Percentiles rank a stretch among this genome's conserved stretches.
These are phyloP conservation scores for Macrobrachium rosenbergii DNA, from an alignment of 1,140 invertebrate genomes.

Conservation along the genomic window DNA sequence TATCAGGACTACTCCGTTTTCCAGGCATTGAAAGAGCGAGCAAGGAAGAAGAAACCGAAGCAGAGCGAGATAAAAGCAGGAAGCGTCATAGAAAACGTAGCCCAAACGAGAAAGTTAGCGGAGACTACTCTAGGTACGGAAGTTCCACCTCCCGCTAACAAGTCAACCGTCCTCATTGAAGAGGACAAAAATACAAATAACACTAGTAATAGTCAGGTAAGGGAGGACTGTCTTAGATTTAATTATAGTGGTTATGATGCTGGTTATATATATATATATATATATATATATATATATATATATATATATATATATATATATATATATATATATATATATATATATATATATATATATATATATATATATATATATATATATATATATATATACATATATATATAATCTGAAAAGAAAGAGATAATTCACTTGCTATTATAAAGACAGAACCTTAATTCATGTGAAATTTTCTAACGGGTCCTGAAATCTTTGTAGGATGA, in stretches of 20 bases:
- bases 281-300: not conserved
- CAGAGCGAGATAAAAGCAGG: slow-evolving; percentile 81
- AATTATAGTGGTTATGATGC: too few relatives aligned
- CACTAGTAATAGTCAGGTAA: slow-evolving; percentile 81
- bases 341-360: slow-evolving; percentile 11
- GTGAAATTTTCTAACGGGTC: too few relatives aligned
- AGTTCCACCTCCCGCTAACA: slow-evolving; percentile 70
- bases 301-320: too few relatives aligned
- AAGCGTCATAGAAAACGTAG: slow-evolving; percentile 90
- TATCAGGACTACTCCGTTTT: slow-evolving; percentile 37
- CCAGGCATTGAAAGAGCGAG: slow-evolving; percentile 84
- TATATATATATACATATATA: not conserved
- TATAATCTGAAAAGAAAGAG: too few relatives aligned
- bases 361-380: slow-evolving; percentile 8
- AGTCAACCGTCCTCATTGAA: slow-evolving; percentile 74
- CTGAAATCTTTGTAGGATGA: slow-evolving; percentile 73
- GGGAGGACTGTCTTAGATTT: too few relatives aligned
- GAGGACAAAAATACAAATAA: slow-evolving; percentile 85
- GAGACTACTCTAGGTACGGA: slow-evolving; percentile 80
- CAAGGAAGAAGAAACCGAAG: slow-evolving; percentile 84
- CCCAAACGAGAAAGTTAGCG: slow-evolving; percentile 82
- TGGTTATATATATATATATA: not conserved
- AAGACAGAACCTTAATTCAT: too few relatives aligned
- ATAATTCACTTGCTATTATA: not conserved
- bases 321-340: slow-evolving; percentile 2